Conservation (phyloP, 2,113 vertebrate species). For the Myotis davidii region DNA sequence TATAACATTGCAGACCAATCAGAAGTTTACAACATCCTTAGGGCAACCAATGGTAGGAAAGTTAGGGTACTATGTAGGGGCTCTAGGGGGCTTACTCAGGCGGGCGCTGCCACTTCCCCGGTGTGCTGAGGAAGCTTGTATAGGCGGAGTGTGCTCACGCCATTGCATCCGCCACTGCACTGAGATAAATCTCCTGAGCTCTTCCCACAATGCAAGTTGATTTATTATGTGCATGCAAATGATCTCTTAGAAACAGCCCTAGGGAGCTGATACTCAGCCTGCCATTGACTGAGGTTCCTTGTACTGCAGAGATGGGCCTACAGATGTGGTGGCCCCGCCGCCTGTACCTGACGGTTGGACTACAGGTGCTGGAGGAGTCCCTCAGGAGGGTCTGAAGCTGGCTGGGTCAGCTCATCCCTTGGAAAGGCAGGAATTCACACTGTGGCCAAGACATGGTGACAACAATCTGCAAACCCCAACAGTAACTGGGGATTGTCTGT, state of each 20-base stretch:
- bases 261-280: background rate
- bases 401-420: background rate
- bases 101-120: no score
- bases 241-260: background rate
- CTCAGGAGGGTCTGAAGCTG: background rate
- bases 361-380: background rate
- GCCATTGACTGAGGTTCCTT: background rate
- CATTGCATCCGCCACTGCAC: no score
- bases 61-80: no score
- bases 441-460: background rate
- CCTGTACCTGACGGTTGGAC: background rate
- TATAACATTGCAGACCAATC: no score
- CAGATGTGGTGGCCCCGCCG: background rate
- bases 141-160: no score
- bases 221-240: constrained; percentile 10
- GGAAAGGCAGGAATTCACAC: background rate
- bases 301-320: background rate
- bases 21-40: no score
- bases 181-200: no score
- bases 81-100: no score
- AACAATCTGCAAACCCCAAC: background rate
- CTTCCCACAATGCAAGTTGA: constrained; percentile 34
- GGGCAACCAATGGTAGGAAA: no score
- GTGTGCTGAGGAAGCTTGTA: no score
- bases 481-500: background rate